Conservation (phyloP, 2,888 invertebrate genomes). For the Dorcus parallelipipedus region DNA sequence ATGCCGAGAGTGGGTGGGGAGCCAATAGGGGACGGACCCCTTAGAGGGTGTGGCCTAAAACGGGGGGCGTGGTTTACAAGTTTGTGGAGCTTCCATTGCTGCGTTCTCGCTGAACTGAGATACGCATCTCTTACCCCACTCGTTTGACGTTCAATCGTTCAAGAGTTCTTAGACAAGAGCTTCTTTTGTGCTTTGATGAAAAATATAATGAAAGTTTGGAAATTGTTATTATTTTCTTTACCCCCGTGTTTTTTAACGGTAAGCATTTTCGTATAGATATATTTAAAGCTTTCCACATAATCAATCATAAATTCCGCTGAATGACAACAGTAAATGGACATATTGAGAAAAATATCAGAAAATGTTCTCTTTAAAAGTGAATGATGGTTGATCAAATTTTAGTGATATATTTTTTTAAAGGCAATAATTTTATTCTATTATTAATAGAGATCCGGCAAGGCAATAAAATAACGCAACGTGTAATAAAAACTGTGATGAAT, state of each 20-base stretch:
- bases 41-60: slow-evolving; percentile 29
- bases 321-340: too few species aligned
- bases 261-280: neutral
- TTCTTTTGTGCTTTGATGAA: slow-evolving; percentile 16
- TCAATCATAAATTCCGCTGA: neutral
- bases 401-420: too few species aligned
- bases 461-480: too few species aligned
- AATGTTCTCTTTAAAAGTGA: too few species aligned
- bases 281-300: neutral
- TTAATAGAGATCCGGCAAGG: too few species aligned
- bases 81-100: slow-evolving; percentile 26
- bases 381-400: too few species aligned
- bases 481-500: too few species aligned
- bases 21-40: slow-evolving; percentile 41
- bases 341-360: too few species aligned
- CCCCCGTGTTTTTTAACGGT: neutral
- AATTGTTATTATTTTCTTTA: slow-evolving; percentile 8
- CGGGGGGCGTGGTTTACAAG: slow-evolving; percentile 3
- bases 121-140: slow-evolving; percentile 13
- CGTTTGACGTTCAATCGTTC: slow-evolving; percentile 14
- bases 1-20: slow-evolving; percentile 41
- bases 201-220: slow-evolving; percentile 16
- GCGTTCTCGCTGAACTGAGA: slow-evolving; percentile 14
- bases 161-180: slow-evolving; percentile 9
- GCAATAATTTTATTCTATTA: too few species aligned